Conservation (phyloP, 2,888 invertebrate genomes). For the Ferrisia virgata region DNA sequence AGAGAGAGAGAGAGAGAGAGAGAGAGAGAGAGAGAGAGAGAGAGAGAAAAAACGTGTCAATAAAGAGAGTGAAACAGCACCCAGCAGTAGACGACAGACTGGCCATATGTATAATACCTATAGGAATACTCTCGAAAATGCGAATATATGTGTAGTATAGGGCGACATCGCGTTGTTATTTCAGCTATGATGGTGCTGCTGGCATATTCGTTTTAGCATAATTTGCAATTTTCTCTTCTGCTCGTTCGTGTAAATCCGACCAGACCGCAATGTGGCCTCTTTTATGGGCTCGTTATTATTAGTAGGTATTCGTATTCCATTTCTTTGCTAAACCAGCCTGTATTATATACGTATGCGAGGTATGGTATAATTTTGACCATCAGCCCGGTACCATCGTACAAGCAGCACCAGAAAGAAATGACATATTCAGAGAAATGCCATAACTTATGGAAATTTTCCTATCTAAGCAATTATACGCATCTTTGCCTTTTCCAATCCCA, state of each 20-base stretch:
- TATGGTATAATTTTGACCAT: background rate
- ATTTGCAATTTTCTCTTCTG: constrained; percentile 18
- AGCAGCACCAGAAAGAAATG: background rate
- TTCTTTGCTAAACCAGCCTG: background rate
- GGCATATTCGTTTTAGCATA: background rate
- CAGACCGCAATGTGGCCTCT: too few species aligned
- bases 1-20: too few species aligned
- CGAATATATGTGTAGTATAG: background rate
- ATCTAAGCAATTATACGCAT: background rate
- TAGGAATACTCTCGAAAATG: background rate
- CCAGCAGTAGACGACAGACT: background rate
- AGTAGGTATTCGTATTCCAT: background rate
- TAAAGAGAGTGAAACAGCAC: background rate
- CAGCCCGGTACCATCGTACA: too few species aligned
- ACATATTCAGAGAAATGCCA: background rate
- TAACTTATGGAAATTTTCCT: constrained; percentile 12
- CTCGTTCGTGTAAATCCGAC: too few species aligned
- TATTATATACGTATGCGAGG: too few species aligned
- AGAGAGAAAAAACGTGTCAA: constrained; percentile 32
- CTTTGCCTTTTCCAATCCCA: background rate
- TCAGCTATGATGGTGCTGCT: background rate
- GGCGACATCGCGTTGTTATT: background rate
- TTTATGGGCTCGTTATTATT: background rate
- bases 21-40: too few species aligned
- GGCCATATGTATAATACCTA: background rate